Conservation (phyloP, 2,113 vertebrate species). For the Urocitellus parryii region DNA sequence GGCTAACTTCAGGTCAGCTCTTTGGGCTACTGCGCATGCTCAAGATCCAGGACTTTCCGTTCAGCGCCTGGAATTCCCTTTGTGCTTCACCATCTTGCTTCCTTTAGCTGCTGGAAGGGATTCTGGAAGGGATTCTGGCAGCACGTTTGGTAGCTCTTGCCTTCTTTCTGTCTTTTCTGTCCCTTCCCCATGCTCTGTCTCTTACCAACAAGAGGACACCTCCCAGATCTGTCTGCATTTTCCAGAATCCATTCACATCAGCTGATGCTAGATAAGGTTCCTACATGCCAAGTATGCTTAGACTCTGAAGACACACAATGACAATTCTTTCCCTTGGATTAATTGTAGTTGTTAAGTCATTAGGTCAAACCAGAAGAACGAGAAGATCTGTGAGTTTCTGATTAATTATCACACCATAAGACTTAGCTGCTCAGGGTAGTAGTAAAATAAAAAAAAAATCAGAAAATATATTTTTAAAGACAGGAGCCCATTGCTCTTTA, state of each 20-base stretch:
- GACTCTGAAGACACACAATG: background rate
- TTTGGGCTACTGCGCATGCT: no score
- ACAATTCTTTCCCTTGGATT: background rate
- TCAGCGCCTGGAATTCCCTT: no score
- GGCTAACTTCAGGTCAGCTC: no score
- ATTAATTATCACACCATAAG: background rate
- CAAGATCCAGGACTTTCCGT: no score
- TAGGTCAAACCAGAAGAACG: background rate
- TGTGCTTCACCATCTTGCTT: no score
- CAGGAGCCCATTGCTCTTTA: background rate
- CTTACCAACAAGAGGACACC: no score
- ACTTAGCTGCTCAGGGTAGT: background rate
- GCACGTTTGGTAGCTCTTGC: no score
- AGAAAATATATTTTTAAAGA: background rate
- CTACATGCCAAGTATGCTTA: background rate
- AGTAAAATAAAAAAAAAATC: background rate
- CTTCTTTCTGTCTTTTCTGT: no score
- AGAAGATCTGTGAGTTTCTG: background rate
- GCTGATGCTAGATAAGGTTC: background rate
- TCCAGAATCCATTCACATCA: background rate
- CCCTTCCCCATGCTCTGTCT: no score
- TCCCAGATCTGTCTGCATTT: background rate
- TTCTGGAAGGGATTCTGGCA: no score
- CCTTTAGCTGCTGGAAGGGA: no score
- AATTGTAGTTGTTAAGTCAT: background rate